A percentile compares a stretch with the other conserved stretches of the same genome.
Conservation (phyloP, 1,140 invertebrate species). For the Drosophila insularis region DNA sequence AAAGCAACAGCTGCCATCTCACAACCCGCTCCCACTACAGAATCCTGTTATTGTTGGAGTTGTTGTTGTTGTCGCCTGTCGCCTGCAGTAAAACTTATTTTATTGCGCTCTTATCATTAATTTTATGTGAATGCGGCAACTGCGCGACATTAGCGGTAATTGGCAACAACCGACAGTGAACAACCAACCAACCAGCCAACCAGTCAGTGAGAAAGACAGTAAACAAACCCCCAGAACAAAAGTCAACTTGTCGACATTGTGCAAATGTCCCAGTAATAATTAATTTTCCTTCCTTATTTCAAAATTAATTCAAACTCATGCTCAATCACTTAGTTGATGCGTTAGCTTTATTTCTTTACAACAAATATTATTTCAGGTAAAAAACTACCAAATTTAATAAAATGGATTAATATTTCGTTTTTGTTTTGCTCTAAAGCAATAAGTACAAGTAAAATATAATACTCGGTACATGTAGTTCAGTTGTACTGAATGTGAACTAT, state of each 20-base stretch:
- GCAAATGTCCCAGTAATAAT: constrained; percentile 1
- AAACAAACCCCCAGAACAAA: constrained; percentile 11
- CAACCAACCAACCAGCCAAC: not conserved
- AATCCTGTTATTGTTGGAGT: constrained; percentile 28
- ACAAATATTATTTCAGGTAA: not conserved
- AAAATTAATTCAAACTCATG: constrained; percentile 10
- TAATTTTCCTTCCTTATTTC: constrained; percentile 7
- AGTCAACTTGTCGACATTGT: constrained; percentile 65
- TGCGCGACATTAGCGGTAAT: constrained; percentile 80
- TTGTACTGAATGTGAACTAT: no score
- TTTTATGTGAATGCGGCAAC: constrained; percentile 77
- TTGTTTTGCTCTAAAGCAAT: no score
- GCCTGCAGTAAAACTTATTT: constrained; percentile 77
- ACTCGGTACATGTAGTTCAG: no score
- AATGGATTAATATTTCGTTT: no score
- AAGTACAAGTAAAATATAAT: no score
- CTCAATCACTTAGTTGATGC: not conserved
- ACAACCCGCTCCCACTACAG: constrained; percentile 34
- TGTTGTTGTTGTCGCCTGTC: constrained; percentile 18
- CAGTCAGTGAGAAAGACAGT: constrained; percentile 9
- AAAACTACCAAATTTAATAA: not conserved
- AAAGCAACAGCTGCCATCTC: constrained; percentile 9
- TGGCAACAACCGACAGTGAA: constrained; percentile 53
- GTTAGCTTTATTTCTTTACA: no score
- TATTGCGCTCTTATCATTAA: constrained; percentile 79